These are phyloP conservation scores for Asarcornis scutulata DNA, from an alignment of 2,113 vertebrate genomes.

Conservation along the genomic window DNA sequence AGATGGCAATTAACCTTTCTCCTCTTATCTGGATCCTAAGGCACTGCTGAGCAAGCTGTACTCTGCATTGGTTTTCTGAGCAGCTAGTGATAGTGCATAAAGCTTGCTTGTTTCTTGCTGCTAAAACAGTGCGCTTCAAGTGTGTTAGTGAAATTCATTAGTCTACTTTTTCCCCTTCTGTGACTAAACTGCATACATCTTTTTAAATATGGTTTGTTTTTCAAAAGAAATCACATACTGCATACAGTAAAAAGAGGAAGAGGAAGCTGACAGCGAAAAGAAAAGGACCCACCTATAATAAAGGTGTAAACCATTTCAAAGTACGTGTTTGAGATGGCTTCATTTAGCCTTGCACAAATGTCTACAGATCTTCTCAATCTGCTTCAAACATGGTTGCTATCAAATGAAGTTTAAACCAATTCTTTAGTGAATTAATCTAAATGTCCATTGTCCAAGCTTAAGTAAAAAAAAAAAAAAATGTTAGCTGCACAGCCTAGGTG, in stretches of 20 bases:
- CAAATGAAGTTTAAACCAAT: neutral
- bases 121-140: neutral
- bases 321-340: neutral
- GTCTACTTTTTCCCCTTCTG: neutral
- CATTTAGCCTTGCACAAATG: neutral
- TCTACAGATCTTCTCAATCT: neutral
- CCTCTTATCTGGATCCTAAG: neutral
- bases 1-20: neutral
- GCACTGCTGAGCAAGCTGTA: neutral
- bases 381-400: neutral
- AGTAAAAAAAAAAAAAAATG: neutral
- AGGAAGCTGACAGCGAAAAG: neutral
- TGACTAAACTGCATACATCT: neutral
- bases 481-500: too few relatives aligned
- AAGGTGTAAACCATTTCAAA: neutral
- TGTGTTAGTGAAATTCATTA: neutral
- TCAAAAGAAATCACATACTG: neutral
- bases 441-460: neutral
- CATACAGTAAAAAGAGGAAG: neutral
- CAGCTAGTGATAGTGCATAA: neutral
- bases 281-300: neutral
- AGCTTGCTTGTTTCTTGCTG: neutral
- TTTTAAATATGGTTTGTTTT: neutral
- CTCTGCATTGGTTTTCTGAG: neutral
- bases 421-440: neutral